These are phyloP conservation scores for Octonoba sinensis DNA, from an alignment of 2,888 invertebrate genomes.

Conservation along the genomic window DNA sequence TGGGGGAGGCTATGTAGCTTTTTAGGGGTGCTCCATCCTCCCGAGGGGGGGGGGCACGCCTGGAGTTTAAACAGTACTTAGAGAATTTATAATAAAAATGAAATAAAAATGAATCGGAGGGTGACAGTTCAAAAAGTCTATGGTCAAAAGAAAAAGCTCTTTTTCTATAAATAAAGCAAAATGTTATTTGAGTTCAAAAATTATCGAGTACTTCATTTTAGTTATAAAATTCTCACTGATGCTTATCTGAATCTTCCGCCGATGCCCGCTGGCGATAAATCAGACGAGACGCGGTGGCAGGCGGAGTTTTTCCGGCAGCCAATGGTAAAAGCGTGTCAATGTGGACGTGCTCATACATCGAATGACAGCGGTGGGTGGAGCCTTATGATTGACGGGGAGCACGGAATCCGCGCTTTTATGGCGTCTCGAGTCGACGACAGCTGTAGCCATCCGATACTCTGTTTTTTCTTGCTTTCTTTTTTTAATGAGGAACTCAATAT, in stretches of 20 bases:
- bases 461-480: no score
- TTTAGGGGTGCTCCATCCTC: no score
- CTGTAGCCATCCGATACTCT: no score
- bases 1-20: no score
- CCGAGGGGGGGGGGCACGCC: no score
- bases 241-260: background rate
- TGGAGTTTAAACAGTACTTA: no score
- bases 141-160: no score
- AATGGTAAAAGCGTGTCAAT: slow-evolving; percentile 44
- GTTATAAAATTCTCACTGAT: background rate
- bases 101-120: no score
- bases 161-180: background rate
- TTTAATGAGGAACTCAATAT: no score
- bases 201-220: background rate
- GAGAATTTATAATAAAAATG: no score
- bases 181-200: background rate
- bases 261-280: slow-evolving; percentile 19
- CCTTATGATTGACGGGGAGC: slow-evolving; percentile 3
- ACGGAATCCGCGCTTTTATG: background rate
- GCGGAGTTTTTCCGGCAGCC: slow-evolving; percentile 32
- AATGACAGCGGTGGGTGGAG: slow-evolving; percentile 38
- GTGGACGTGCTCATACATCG: slow-evolving; percentile 49
- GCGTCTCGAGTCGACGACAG: background rate
- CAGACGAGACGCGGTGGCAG: background rate
- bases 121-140: no score